Conservation (phyloP, 2,113 vertebrate species). For the Psilopsiagon aurifrons region DNA sequence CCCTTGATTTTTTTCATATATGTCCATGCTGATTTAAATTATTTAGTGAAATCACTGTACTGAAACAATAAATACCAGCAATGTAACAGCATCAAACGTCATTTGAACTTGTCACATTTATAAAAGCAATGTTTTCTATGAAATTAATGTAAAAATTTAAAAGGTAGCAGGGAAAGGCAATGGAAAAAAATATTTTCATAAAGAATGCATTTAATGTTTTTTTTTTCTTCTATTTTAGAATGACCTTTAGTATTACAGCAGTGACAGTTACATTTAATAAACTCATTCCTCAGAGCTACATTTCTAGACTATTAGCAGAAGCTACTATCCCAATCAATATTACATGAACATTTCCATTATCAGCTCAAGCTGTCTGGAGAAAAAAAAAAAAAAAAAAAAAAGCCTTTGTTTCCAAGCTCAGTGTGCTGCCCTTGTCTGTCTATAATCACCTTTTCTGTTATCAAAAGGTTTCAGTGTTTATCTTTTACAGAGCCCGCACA, state of each 20-base stretch:
- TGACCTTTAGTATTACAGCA: neutral
- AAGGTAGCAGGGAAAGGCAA: neutral
- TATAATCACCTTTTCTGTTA: neutral
- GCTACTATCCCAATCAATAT: neutral
- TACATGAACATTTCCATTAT: neutral
- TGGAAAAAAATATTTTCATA: neutral
- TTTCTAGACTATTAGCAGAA: neutral
- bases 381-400: neutral
- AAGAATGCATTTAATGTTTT: neutral
- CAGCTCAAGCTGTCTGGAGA: neutral
- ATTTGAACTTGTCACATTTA: neutral
- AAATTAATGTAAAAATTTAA: neutral
- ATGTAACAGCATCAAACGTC: neutral
- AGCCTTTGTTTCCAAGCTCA: neutral
- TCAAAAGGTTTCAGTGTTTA: neutral
- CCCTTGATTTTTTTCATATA: neutral
- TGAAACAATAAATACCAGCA: neutral
- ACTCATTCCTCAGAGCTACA: neutral
- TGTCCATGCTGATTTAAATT: neutral
- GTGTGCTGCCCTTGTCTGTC: neutral
- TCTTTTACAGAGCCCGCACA: accelerated
- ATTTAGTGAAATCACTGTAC: neutral
- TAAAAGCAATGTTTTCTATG: neutral
- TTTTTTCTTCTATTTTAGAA: neutral
- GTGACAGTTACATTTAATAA: neutral